Evolutionary conservation across 2,113 vertebrate species (phyloP), one percentile per base, ranked within the genome.

Genomic region (Dipodomys ordii): DNA sequence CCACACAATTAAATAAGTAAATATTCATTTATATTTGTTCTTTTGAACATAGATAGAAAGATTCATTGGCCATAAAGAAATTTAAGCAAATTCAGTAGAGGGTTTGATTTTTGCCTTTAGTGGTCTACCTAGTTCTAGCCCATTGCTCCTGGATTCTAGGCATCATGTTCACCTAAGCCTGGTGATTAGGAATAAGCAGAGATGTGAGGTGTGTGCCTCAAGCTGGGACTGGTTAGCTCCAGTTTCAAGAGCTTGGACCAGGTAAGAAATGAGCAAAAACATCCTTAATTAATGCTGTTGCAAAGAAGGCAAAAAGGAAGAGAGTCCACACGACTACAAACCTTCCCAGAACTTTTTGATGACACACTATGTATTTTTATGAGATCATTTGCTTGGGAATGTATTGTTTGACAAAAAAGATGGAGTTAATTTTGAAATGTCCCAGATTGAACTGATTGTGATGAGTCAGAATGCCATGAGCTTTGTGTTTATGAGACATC

Each of bases 391-490:
- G 79, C 35, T 95, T 92, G n/a, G 87, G 88, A 94, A 88, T 78
- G 74, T 65, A 94, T 80, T 93, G 16, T 90, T 94, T 96, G 85
- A 93, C 92, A 96, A 96, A 65, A 18, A 91, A 94, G 72, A 60
- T 44, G 35, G 62, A 73, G 6, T 9, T 93, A 1, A 76, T 91
- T 88, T 93, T 93, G n/a, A 91, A 93, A 93, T n/a, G 3, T 1
- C 88, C 57, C 81, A 68, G 30, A 57, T 80, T 76, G 0, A 91
- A 88, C 5, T 32, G 85, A 74, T 91, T 92, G 49, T 20, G 79
- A 20, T 11, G 4, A 95, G 60, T 86, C 67, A 73, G 73, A 92
- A 60, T 82, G 78, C 79, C 25, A 7, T 74, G 78, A 53, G 76
- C 65, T 7, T 49, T 69, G 8, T 20, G 74, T 90, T 84, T 90